Base-by-base conservation (phyloP, 2,113 vertebrate species). In the Pholis gunnellus region DNA sequence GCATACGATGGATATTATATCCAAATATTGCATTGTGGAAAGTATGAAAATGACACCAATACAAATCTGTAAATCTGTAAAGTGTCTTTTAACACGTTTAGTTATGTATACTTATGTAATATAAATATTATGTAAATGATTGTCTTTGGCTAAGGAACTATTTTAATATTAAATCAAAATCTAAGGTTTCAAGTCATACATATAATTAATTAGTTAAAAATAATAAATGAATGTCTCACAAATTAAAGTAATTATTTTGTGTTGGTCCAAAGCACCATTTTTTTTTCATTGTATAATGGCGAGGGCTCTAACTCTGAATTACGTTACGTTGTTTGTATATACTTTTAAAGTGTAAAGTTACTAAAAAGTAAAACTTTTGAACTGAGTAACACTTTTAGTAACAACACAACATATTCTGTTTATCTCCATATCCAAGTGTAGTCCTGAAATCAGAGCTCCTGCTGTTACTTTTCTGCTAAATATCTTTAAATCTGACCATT, bases 401-500 rank as follows among this genome's bases (percentile, higher is more conserved):
- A 38, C 5, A n/a, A 11, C 11, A 29, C 18, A 67, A 5, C 10
- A 5, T 65, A 14, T 7, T 3, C 0, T 38, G 7, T 15, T 25
- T 25, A 22, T 31, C 17, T 14, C 6, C 13, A n/a, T 36, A 36
- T n/a, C 29, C 8, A 25, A 10, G 40, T 14, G 5, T 11, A 3
- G 42, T 50, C 48, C 57, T 54, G 15, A 18, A 46, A 67, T 27
- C 20, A 54, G 6, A 52, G 14, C 67, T 14, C 22, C n/a, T 9
- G 13, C 13, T 0, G 15, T 31, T n/a, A 42, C 10, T 38, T 52
- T 27, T 13, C 44, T 25, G 9, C 9, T 10, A 29, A 60, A 48
- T 27, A 71, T 79, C 5, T 72, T 54, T 54, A 14, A 64, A 42
- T 65, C 8, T 42, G 14, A 34, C 27, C 40, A 67, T 60, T 50